Percentiles rank a stretch among this genome's conserved stretches.
phyloP scores from a whole-genome alignment of 2,888 invertebrate species.

The Chesias legatella region DNA sequence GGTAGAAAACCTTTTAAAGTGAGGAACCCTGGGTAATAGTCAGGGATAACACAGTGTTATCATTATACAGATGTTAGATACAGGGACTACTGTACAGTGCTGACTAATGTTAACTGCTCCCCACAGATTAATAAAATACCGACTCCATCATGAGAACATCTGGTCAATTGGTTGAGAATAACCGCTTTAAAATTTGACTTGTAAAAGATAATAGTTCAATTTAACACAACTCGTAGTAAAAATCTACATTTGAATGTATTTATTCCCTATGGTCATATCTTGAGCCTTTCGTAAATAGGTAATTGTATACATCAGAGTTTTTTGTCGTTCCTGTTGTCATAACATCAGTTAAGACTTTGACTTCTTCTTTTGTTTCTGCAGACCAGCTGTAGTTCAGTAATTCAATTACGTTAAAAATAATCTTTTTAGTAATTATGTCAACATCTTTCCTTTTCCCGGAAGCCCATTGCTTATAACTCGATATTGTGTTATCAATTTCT shows the following conservation, averaged over 20 bases:
- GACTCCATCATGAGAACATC: too few relatives aligned
- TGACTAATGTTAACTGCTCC: too few relatives aligned
- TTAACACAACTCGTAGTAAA: too few relatives aligned
- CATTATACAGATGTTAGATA: too few relatives aligned
- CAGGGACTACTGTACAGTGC: too few relatives aligned
- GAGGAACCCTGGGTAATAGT: too few relatives aligned
- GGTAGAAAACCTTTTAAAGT: too few relatives aligned
- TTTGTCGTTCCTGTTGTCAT: conserved; percentile 29
- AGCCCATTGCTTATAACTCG: conserved; percentile 32
- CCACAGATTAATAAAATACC: too few relatives aligned
- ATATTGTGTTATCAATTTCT: conserved; percentile 30
- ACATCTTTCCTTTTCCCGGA: conserved; percentile 16
- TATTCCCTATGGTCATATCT: conserved; percentile 21
- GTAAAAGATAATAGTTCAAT: too few relatives aligned
- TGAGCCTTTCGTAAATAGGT: conserved; percentile 40
- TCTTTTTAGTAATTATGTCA: conserved; percentile 22
- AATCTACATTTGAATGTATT: background rate
- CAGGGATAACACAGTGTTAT: too few relatives aligned
- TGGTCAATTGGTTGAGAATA: too few relatives aligned
- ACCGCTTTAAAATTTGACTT: too few relatives aligned
- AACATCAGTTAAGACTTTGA: conserved; percentile 37
- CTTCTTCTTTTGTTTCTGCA: conserved; percentile 32
- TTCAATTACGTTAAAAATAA: conserved; percentile 30
- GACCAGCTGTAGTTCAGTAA: conserved; percentile 32
- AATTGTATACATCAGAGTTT: conserved; percentile 17